Base-by-base conservation (phyloP, 2,797 vertebrate genomes). In the Pristis pectinata region DNA sequence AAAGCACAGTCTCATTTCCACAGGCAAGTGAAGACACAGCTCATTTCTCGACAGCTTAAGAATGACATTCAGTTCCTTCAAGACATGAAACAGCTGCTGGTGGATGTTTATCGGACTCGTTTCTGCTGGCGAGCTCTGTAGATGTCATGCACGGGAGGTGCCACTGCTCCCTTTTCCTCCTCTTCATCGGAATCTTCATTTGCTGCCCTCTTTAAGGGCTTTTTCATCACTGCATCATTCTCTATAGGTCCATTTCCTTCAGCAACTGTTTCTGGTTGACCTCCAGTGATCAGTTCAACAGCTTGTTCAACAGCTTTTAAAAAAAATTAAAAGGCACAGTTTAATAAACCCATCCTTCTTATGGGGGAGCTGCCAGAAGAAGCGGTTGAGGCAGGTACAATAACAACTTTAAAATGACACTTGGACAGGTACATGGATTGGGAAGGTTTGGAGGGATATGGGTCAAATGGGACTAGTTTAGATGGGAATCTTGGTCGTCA, bases 51-150 rank as follows among this genome's bases (percentile, higher is more conserved):
- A 74, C 41, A 72, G 70, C 72, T 93, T 93, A 93, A 93, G 92
- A 93, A 93, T 53, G 92, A 44, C 61, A 94, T 74, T 94, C 92
- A 94, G 92, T 76, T 94, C 92, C 11, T 93, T 93, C 64, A 70
- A 61, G 49, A 91, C 61, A 37, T 19, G 61, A n/a, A n/a, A 76
- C n/a, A 44, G 67, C 59, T 44, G 10, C 15, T 80, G 70, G 41
- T 27, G 27, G 72, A 37, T 44, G 85, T 95, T 98, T 98, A 99
- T 97, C 99, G 98, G 96, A 99, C 99, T 96, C 99, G 98, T 96
- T 99, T 99, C 97, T 99, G 99, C 96, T 99, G 99, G 72, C 99
- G 97, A 0, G 99, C 97, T 94, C 99, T 98, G 97, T 99, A 99
- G 96, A 99, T 99, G 97, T 99, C 99, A 0, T 99, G 99, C 95